Base-by-base conservation (phyloP, 1,140 invertebrate species). In the Polyergus mexicanus region DNA sequence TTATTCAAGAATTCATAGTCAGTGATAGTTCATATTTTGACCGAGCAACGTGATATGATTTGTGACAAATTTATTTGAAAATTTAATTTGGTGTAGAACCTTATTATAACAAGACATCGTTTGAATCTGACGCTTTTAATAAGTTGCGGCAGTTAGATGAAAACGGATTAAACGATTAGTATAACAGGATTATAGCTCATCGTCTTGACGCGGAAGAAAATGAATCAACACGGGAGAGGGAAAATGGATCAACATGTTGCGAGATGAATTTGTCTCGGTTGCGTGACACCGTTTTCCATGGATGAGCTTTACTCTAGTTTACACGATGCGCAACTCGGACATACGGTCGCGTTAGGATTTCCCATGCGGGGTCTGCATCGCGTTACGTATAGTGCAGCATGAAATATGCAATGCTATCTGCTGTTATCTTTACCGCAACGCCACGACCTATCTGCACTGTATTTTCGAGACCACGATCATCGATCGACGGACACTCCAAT, bases 281-380 rank as follows among this genome's bases (percentile, higher is more conserved):
- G 41, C 47, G 28, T 54, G 66, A 54, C 54, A 60, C 13, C 56
- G 38, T 89, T 88, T 86, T 76, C 84, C 80, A 89, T 86, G 87
- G 90, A 91, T 90, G 86, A 76, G 89, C 78, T 81, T 81, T 81
- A 81, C 54, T 69, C 63, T 19, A 60, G 78, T 71, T 86, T 89
- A 89, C 66, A 60, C 68, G 80, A 35, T 74, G 77, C 89, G 88
- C 89, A 93, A 91, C 91, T 91, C 88, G 92, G 90, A 88, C 90
- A 90, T 86, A 72, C 78, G 84, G 86, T 88, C 89, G 86, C 88
- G 92, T 92, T 92, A 92, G 92, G 92, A 94, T 94, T 94, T 94
- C 93, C 94, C 93, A 92, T 93, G 94, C 89, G 93, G 89, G 92
- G 88, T 88, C 91, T 94, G 91, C 89, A 92, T 94, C 93, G 92